phyloP scores from a whole-genome alignment of 2,888 invertebrate species.

The Acanthosepion lycidas region DNA sequence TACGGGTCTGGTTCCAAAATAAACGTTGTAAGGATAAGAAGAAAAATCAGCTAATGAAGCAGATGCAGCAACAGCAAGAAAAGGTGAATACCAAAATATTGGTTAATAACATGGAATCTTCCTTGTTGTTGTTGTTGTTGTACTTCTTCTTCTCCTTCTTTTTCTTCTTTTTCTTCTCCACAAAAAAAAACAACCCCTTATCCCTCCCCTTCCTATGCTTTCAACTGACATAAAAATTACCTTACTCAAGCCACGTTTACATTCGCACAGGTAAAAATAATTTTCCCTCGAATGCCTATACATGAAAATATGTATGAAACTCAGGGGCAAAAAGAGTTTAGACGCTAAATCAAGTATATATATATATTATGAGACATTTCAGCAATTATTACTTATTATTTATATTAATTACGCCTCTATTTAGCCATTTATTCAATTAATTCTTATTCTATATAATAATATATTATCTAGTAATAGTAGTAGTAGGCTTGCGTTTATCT shows the following conservation, averaged over 20 bases:
- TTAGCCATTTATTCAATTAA: too few relatives aligned
- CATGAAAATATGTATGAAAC: neutral
- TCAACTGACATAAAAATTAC: neutral
- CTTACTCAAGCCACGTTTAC: neutral
- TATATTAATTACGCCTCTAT: too few relatives aligned
- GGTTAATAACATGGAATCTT: neutral
- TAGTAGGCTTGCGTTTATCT: too few relatives aligned
- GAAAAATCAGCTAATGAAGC: conserved; percentile 94
- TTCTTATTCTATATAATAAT: too few relatives aligned
- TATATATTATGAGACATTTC: neutral
- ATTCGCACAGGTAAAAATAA: neutral
- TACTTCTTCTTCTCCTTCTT: neutral
- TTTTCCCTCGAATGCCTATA: neutral
- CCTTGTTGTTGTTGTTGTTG: neutral
- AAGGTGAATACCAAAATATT: conserved; percentile 66
- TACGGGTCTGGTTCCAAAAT: conserved; percentile 97
- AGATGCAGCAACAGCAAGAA: conserved; percentile 94
- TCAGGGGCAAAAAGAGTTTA: neutral
- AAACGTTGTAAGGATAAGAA: conserved; percentile 76
- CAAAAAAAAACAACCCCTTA: neutral
- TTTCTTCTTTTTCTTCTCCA: conserved; percentile 38
- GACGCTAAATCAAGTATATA: neutral
- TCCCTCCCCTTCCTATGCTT: too few relatives aligned
- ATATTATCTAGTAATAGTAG: too few relatives aligned
- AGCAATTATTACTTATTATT: neutral